Evolutionary conservation across 2,797 vertebrate genomes (phyloP).

Genomic region (Falco novaeseelandiae): DNA sequence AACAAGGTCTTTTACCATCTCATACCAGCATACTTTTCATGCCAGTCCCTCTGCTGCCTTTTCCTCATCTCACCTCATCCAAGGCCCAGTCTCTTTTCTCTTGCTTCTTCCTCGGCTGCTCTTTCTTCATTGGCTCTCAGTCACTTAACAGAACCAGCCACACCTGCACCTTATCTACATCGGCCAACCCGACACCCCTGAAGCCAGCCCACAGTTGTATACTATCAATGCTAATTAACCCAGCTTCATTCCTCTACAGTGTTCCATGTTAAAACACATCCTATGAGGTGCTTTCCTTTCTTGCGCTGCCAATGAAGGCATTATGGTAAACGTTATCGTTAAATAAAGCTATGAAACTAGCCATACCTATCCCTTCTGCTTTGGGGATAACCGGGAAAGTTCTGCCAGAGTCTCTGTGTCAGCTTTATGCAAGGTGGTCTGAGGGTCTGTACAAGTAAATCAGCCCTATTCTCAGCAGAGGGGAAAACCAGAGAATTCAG

Average conservation of each 20-base stretch:
- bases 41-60: too few species aligned
- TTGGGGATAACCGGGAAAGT: fast-evolving
- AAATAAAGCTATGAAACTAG: neutral
- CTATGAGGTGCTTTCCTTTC: neutral
- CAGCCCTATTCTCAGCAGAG: neutral
- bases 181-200: too few species aligned
- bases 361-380: neutral
- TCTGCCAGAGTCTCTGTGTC: neutral
- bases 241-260: neutral
- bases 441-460: neutral
- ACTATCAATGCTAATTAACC: too few species aligned
- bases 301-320: neutral
- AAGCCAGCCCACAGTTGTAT: too few species aligned
- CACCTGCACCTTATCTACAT: too few species aligned
- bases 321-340: neutral
- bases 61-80: too few species aligned
- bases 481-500: neutral
- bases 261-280: neutral
- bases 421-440: neutral
- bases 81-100: too few species aligned
- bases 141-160: too few species aligned
- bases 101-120: too few species aligned
- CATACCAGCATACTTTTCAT: too few species aligned
- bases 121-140: too few species aligned
- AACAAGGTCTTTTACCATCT: too few species aligned